phyloP scores from a whole-genome alignment of 2,888 invertebrate genomes.

The Cybosia mesomella region DNA sequence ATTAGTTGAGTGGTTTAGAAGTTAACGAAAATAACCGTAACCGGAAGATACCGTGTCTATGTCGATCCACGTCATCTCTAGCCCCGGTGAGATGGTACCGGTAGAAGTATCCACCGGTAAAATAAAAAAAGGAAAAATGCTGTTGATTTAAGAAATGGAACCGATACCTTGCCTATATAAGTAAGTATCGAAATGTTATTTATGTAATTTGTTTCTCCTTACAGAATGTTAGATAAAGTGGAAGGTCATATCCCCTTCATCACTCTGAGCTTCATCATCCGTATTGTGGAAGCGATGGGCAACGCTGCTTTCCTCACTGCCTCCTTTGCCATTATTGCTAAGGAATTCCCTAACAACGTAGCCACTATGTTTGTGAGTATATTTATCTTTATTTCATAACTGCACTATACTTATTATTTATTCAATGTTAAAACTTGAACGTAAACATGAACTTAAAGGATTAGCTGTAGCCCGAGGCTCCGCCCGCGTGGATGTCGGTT shows the following conservation, averaged over 20 bases:
- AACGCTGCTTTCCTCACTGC: conserved; percentile 95
- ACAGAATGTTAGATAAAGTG: conserved; percentile 90
- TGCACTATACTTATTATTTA: neutral
- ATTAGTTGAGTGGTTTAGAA: no score
- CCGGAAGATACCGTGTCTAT: no score
- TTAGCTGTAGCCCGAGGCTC: no score
- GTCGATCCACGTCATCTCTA: no score
- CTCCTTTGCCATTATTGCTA: conserved; percentile 95
- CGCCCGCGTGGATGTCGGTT: no score
- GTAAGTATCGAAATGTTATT: neutral
- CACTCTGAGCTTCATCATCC: conserved; percentile 91
- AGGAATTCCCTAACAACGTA: conserved; percentile 94
- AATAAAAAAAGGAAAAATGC: no score
- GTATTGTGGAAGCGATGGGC: conserved; percentile 94
- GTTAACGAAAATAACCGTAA: no score
- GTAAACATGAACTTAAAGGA: no score
- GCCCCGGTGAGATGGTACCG: no score
- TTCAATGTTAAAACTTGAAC: neutral
- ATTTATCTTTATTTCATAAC: neutral
- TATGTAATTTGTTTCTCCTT: conserved; percentile 42
- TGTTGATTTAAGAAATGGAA: no score
- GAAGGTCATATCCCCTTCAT: conserved; percentile 92
- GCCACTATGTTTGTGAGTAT: conserved; percentile 94
- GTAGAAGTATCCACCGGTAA: no score
- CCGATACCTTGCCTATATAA: no score